Percentiles rank a stretch among this genome's conserved stretches.
phyloP scores from a whole-genome alignment of 2,113 vertebrate genomes.

The Rafetus swinhoei region DNA sequence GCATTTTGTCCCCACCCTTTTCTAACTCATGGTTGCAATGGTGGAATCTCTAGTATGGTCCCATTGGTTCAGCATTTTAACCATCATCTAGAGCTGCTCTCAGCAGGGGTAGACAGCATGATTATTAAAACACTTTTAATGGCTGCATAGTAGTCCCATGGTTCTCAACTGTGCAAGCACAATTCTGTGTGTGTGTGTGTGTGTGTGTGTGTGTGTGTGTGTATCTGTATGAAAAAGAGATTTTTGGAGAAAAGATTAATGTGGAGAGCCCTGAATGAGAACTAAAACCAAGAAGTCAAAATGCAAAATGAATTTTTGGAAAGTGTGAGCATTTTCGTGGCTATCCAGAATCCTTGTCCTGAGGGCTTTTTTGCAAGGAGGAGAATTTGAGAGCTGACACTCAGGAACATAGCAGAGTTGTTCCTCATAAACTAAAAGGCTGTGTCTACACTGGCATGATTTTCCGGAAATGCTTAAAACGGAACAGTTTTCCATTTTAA shows the following conservation, averaged over 20 bases:
- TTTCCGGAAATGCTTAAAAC: too few relatives aligned
- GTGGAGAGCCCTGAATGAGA: neutral
- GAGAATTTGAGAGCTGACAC: neutral
- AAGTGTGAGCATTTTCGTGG: neutral
- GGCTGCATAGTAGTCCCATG: rapidly evolving
- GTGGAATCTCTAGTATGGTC: neutral
- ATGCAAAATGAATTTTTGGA: neutral
- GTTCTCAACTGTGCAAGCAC: too few relatives aligned
- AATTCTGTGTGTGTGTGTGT: too few relatives aligned
- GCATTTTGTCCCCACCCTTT: neutral
- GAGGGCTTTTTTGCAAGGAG: neutral
- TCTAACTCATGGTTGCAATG: neutral
- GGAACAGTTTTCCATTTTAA: too few relatives aligned
- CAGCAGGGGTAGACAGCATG: neutral
- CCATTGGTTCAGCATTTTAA: neutral
- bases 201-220: too few relatives aligned
- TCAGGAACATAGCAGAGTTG: neutral
- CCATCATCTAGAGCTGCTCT: slow-evolving; percentile 3
- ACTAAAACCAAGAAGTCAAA: neutral
- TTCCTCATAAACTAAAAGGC: neutral
- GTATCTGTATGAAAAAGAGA: neutral
- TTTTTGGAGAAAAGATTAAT: neutral
- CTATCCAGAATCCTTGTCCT: neutral
- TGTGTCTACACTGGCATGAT: too few relatives aligned
- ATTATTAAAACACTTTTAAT: slow-evolving; percentile 29